These are phyloP conservation scores for Halichondria panicea DNA, from an alignment of 37 sponge, comb jelly and placozoan genomes.

Conservation along the genomic window DNA sequence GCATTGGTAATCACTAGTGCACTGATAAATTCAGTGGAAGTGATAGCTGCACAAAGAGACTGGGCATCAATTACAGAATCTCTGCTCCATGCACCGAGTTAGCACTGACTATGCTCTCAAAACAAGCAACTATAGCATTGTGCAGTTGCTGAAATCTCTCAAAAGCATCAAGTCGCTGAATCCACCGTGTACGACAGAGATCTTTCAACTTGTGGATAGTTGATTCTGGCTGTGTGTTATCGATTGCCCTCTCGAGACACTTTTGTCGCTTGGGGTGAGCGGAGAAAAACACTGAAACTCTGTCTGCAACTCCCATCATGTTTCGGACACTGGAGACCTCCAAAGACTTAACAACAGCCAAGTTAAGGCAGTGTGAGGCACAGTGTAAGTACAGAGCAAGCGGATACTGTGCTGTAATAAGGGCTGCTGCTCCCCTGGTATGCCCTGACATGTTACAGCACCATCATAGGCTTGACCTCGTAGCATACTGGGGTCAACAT, in stretches of 20 bases:
- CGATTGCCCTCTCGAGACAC: conserved; percentile 43
- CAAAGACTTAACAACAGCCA: conserved; percentile 40
- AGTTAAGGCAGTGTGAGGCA: conserved; percentile 47
- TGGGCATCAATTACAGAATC: conserved; percentile 44
- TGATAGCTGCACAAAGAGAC: conserved; percentile 15
- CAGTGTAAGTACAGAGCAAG: conserved; percentile 55
- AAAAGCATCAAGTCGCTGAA: conserved; percentile 49
- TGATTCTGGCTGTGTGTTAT: conserved; percentile 27
- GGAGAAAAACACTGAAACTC: conserved; percentile 17
- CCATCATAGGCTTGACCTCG: conserved; percentile 56
- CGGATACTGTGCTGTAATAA: conserved; percentile 27
- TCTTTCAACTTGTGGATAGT: conserved; percentile 46
- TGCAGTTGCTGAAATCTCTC: conserved; percentile 39
- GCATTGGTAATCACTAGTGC: conserved; percentile 31
- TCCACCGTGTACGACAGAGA: conserved; percentile 56
- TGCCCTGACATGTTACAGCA: conserved; percentile 46
- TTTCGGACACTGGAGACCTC: conserved; percentile 7
- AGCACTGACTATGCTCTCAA: conserved; percentile 43
- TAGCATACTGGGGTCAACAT: conserved; percentile 12
- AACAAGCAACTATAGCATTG: conserved; percentile 35
- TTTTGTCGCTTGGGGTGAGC: conserved; percentile 25
- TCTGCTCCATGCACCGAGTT: neutral
- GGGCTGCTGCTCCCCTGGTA: conserved; percentile 28
- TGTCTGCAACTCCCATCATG: conserved; percentile 13
- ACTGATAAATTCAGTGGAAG: conserved; percentile 38